Evolutionary conservation across 2,113 vertebrate species (phyloP), one percentile per base, ranked within the genome.

Genomic region (Piprites chloris): DNA sequence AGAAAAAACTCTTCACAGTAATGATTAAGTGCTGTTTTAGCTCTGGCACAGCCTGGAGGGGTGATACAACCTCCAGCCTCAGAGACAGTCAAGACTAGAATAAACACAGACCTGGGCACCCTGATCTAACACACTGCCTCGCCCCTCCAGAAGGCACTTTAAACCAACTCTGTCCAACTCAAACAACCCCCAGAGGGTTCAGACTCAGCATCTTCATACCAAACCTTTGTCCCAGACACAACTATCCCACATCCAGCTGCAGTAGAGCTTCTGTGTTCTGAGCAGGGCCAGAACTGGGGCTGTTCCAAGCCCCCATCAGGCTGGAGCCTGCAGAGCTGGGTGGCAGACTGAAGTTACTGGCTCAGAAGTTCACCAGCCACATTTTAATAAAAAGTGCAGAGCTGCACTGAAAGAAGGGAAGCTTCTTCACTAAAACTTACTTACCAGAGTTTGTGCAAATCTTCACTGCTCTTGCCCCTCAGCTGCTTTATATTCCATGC

Each of bases 371-470:
- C 44, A 69, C 11, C 19, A 89, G 33, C 8, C 22, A 42, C 6
- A 11, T 50, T 53, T 80, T 41, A 24, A 42, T 83, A 56, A 78
- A n/a, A 59, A 1, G 3, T 2, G 19, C 37, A 85, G 28, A 82
- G 62, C 8, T 87, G 23, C 32, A 90, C 68, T 61, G 46, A 93
- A 89, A 42, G 58, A 24, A 49, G 8, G 87, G 27, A 56, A 86
- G 22, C 37, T 59, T 71, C 49, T 71, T 53, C 16, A 37, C 30
- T 87, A 52, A 68, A 71, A 65, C 18, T 55, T 75, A 91, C 95
- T 97, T 96, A 99, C 99, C 99, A 99, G 46, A 99, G 99, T 95
- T 99, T 99, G 97, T 99, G 99, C 77, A 99, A 97, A 90, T 99
- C 99, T 97, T 99, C 99, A 46, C 98, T 99, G 88, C 99, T 99